Evolutionary conservation across 92 coral and sea anemone genomes (phyloP), one percentile per base, ranked within the genome.

Genomic region (Hydrozoanthus gracilis): DNA sequence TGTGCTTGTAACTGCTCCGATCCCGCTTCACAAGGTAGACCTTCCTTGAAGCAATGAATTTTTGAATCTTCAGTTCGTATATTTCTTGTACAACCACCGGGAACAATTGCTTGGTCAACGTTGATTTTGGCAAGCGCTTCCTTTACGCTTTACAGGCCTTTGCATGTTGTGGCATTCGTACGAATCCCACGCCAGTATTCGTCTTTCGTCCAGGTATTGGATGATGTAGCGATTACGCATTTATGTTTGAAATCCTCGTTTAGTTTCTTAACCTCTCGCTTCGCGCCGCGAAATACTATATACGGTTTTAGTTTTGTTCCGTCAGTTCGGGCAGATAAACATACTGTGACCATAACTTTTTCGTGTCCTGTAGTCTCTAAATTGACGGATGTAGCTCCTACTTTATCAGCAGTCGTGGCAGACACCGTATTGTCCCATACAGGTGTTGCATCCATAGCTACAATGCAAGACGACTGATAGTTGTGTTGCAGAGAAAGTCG

Each of bases 121-220:
- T 86, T 82, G 66, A 61, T 92, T 73, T 55, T 45, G 49, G 52
- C 15, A 64, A 86, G 87, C 71, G 71, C 84, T 18, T 92, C 77
- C 87, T 86, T 79, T 76, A 83, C 90, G 55, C 78, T 88, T n/a
- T n/a, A n/a, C n/a, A n/a, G n/a, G n/a, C n/a, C n/a, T n/a, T 39
- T 92, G 88, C 75, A 73, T 83, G 86, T 80, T 88, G 73, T 89
- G 94, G 79, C 94, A 92, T 70, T 92, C 77, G 55, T 79, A 92
- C 5, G 93, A 90, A 87, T 87, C 90, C 93, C 93, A 90, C 15
- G 90, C 93, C 45, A 90, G 84, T 27, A 82, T 12, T 62, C 89
- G 86, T 51, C 78, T 48, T 50, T 89, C 88, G 83, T 84, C 91
- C 91, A 89, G 69, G 84, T 80, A 70, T 89, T 89, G 0, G 86